These are phyloP conservation scores for Turritopsis rubra DNA, from an alignment of 30 jellyfish, hydroid and myxozoan species.

Conservation along the genomic window DNA sequence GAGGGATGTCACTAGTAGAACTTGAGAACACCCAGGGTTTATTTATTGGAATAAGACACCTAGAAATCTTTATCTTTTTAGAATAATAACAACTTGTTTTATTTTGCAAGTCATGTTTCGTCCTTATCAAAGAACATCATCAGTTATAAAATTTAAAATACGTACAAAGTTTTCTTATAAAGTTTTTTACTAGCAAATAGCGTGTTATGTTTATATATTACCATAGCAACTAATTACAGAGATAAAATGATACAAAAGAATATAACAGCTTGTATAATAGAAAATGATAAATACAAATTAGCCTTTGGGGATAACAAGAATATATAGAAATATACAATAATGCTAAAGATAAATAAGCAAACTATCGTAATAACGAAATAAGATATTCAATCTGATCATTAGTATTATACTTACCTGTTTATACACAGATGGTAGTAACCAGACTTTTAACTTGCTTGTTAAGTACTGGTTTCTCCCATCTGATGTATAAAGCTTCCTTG, in stretches of 20 bases:
- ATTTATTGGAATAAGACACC: too few relatives aligned
- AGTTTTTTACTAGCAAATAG: neutral
- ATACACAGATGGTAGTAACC: conserved; percentile 15
- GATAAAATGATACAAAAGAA: too few relatives aligned
- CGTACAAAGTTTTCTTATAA: neutral
- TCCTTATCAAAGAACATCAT: neutral
- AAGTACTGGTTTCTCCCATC: conserved; percentile 14
- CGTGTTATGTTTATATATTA: neutral
- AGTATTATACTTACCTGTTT: conserved; percentile 1
- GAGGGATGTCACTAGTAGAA: too few relatives aligned
- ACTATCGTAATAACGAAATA: neutral
- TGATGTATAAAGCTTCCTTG: conserved; percentile 1
- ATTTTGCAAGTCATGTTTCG: conserved; percentile 9
- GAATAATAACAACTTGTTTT: neutral
- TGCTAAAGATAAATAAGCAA: neutral
- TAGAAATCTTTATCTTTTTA: too few relatives aligned
- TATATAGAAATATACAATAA: too few relatives aligned
- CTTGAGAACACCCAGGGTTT: too few relatives aligned
- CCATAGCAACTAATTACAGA: neutral
- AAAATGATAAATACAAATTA: too few relatives aligned
- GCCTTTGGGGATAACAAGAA: too few relatives aligned
- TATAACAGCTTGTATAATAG: too few relatives aligned
- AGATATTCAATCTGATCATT: neutral
- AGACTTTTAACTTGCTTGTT: conserved; percentile 6
- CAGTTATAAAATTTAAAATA: neutral